Percentiles rank a stretch among this genome's conserved stretches.
Conservation (phyloP, 1,140 invertebrate genomes). For the Eubasilissa regina region DNA sequence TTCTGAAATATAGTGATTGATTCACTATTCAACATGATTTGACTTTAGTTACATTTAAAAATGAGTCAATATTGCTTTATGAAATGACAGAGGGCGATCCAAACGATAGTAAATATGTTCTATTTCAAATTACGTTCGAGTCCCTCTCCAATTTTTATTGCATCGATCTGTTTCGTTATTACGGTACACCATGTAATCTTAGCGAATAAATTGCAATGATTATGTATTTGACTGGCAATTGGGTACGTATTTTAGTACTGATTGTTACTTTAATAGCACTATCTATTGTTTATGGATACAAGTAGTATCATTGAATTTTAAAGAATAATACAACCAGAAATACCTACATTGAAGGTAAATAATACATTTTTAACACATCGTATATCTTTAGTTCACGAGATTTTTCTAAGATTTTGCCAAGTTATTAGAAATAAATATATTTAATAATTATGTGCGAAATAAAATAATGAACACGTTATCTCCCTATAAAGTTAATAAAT, state of each 20-base stretch:
- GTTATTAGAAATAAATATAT: no score
- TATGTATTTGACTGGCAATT: constrained; percentile 16
- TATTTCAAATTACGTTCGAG: constrained; percentile 46
- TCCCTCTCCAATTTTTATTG: constrained; percentile 47
- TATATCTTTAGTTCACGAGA: no score
- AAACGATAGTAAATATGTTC: constrained; percentile 50
- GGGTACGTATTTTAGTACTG: not conserved
- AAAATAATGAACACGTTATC: no score
- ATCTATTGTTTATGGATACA: constrained; percentile 24
- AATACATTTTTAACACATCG: no score
- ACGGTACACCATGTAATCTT: constrained; percentile 35
- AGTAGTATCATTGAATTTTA: constrained; percentile 4
- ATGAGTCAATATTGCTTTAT: constrained; percentile 53
- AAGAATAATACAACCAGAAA: no score
- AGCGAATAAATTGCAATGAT: constrained; percentile 39
- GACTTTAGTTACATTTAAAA: constrained; percentile 36
- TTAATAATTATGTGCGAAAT: no score
- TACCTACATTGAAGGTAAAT: no score
- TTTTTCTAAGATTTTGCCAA: no score
- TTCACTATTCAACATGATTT: not conserved
- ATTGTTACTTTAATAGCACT: constrained; percentile 11
- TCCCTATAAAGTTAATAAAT: no score
- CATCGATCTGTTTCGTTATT: constrained; percentile 18
- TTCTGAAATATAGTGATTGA: not conserved
- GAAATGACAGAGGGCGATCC: constrained; percentile 56